Conservation (phyloP, 2,113 vertebrate genomes). For the Dicaeum eximium region DNA sequence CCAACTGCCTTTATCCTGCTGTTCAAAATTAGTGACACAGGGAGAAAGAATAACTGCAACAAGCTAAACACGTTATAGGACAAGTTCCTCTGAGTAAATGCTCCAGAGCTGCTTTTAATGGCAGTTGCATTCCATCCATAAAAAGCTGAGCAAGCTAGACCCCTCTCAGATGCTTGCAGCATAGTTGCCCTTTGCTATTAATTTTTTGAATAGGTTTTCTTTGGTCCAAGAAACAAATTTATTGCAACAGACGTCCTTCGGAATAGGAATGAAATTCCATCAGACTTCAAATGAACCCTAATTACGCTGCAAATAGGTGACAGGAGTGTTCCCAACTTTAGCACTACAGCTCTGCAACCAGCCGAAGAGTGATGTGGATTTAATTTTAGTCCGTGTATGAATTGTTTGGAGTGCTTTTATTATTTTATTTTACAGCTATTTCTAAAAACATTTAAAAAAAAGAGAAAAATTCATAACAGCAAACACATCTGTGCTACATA, state of each 20-base stretch:
- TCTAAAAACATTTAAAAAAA: neutral
- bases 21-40: slow-evolving; percentile 28
- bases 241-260: neutral
- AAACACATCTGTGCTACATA: slow-evolving; percentile 50
- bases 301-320: slow-evolving; percentile 17
- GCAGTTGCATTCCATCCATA: neutral
- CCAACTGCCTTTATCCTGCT: slow-evolving; percentile 14
- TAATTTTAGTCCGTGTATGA: neutral
- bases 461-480: neutral
- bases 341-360: neutral
- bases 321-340: neutral
- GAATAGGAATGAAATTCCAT: slow-evolving; percentile 14
- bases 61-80: neutral
- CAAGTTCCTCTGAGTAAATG: neutral
- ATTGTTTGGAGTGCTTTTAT: slow-evolving; percentile 25
- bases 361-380: neutral
- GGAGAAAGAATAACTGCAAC: slow-evolving; percentile 39
- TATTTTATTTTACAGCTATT: slow-evolving; percentile 36
- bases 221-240: neutral
- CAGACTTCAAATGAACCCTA: slow-evolving; percentile 24
- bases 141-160: slow-evolving; percentile 7
- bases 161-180: neutral
- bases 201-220: slow-evolving; percentile 17
- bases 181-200: neutral
- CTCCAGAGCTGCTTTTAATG: neutral